Evolutionary conservation across 2,888 invertebrate species (phyloP).

Genomic region (Caenorhabditis sp.): DNA sequence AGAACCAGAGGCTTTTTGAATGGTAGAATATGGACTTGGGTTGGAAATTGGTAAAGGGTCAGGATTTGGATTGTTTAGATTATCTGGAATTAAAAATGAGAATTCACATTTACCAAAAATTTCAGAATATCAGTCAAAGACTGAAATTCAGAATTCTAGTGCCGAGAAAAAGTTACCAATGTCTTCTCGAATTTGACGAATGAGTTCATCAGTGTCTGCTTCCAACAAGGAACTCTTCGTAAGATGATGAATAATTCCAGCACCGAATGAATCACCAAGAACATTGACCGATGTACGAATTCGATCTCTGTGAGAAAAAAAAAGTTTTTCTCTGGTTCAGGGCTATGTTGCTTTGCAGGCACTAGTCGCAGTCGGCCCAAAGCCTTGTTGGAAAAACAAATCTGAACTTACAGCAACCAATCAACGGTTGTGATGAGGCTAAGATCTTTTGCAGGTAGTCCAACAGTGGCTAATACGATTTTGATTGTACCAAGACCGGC

Average conservation of each 20-base stretch:
- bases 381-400: not conserved
- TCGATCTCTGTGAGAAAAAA: conserved; percentile 54
- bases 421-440: conserved; percentile 78
- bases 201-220: conserved; percentile 68
- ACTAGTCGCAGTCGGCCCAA: too few species aligned
- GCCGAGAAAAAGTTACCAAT: conserved; percentile 49
- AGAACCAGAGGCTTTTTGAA: conserved; percentile 7
- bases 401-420: conserved; percentile 77
- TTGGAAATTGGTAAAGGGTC: conserved; percentile 27
- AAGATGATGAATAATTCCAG: conserved; percentile 70
- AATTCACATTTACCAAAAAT: too few species aligned
- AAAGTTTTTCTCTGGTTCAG: too few species aligned
- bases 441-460: conserved; percentile 78
- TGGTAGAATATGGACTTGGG: conserved; percentile 30
- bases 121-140: too few species aligned
- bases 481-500: conserved; percentile 79
- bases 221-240: conserved; percentile 60
- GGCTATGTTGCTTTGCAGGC: too few species aligned
- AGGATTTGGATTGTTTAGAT: conserved; percentile 35
- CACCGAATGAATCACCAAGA: conserved; percentile 69
- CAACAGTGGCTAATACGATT: conserved; percentile 78
- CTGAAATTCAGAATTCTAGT: too few species aligned
- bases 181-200: conserved; percentile 65
- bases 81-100: conserved; percentile 14
- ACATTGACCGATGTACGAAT: conserved; percentile 70